Base-by-base conservation (phyloP, 1,140 invertebrate species). In the Zelostemma sp. region DNA sequence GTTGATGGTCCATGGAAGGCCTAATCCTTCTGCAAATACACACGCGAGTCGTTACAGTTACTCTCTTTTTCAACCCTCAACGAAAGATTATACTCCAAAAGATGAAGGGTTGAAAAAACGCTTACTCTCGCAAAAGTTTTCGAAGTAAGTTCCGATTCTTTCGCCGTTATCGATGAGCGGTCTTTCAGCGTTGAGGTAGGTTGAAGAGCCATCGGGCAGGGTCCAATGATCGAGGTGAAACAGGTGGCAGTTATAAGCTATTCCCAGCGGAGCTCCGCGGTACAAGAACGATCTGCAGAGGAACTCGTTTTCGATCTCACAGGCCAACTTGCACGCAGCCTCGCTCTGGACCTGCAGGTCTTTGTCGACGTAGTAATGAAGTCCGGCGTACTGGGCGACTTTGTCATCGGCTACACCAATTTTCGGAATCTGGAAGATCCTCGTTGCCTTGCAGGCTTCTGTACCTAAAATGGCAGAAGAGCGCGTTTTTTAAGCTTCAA, bases 361-460 rank as follows among this genome's bases (percentile, higher is more conserved):
- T 85, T 97, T 97, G 82, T 97, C 96, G 0, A 93, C 93, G 84
- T 97, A 97, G 82, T 96, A 97, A 76, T 97, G 93, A 0, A 97
- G 85, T 4, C 93, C 92, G 0, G 94, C 95, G 75, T 96, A 97
- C 75, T 97, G 95, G 0, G 95, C 91, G 0, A 97, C 92, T 82
- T 95, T 94, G 75, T 96, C 93, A 57, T 95, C 93, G 6, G 94
- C 91, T 1, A 97, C 93, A 8, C 95, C 95, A 59, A 97, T 90
- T 63, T 93, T 88, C 1, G 95, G 94, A 35, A 91, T 88, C 63
- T 91, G 89, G 84, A 93, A 97, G 12, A 90, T 85, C 50, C 93
- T 88, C 56, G 91, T 91, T 1, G 90, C 90, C 78, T 93, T 93
- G 83, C 94, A 97, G 9, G 93, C 93, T 72, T 95, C 92, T 53